Percentiles rank a stretch among this genome's conserved stretches.
Evolutionary conservation across 1,140 invertebrate species (phyloP).

Genomic region (Drosophila paulistorum): DNA sequence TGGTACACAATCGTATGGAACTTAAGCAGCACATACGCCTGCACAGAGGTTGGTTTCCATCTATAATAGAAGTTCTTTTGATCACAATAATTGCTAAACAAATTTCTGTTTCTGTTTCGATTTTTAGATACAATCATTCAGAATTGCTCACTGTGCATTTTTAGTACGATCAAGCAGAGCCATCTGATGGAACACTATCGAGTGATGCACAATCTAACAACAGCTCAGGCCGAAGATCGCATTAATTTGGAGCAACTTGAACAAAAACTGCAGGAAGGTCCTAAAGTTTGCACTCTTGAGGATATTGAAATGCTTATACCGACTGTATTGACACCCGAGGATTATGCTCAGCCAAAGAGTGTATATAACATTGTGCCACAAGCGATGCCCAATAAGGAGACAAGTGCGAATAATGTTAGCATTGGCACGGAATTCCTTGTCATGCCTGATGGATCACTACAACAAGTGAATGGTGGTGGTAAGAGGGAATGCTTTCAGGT

Average conservation of each 20-base stretch:
- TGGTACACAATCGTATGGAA: slow-evolving; percentile 58
- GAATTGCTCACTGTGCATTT: slow-evolving; percentile 64
- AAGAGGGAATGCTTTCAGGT: neutral
- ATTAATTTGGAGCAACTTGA: slow-evolving; percentile 31
- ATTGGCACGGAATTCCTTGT: slow-evolving; percentile 73
- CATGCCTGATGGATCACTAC: slow-evolving; percentile 68
- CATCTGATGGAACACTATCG: slow-evolving; percentile 59
- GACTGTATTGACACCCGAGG: slow-evolving; percentile 59
- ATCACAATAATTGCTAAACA: neutral
- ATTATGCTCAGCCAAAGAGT: slow-evolving; percentile 51
- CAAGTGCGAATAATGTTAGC: slow-evolving; percentile 51
- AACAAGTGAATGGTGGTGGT: slow-evolving; percentile 68
- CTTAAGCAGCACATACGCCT: slow-evolving; percentile 69
- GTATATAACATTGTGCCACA: slow-evolving; percentile 59
- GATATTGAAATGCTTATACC: slow-evolving; percentile 68
- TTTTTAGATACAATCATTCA: slow-evolving; percentile 54
- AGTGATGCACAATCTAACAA: slow-evolving; percentile 36
- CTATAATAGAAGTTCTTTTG: neutral
- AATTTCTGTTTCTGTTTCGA: neutral
- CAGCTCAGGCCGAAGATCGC: slow-evolving; percentile 51
- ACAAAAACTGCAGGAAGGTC: slow-evolving; percentile 17
- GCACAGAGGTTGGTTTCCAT: slow-evolving; percentile 59
- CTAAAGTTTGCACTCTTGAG: slow-evolving; percentile 61
- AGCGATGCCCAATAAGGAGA: slow-evolving; percentile 39
- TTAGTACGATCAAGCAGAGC: slow-evolving; percentile 54